phyloP scores from a whole-genome alignment of 2,888 invertebrate genomes.

The Neocrepidodera transversa region DNA sequence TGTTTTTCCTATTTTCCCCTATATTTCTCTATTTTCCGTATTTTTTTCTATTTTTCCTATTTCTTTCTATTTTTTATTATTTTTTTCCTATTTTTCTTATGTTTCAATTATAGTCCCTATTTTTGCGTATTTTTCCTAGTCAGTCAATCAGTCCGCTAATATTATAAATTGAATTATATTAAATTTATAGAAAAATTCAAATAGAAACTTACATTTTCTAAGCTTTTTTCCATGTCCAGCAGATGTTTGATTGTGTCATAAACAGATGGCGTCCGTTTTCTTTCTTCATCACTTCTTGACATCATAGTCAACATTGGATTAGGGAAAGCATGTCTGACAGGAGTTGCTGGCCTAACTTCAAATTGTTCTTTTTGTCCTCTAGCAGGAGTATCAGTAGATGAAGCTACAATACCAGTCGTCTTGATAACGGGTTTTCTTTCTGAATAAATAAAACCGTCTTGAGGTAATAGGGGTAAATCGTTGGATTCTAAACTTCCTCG shows the following conservation, averaged over 20 bases:
- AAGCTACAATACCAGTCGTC: constrained; percentile 33
- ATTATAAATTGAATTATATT: too few species aligned
- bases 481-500: constrained; percentile 13
- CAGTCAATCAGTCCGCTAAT: too few species aligned
- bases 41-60: too few species aligned
- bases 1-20: too few species aligned
- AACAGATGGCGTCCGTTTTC: constrained; percentile 60
- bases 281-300: constrained; percentile 50
- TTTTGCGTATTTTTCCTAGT: too few species aligned
- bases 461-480: constrained; percentile 28
- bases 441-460: constrained; percentile 44
- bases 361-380: constrained; percentile 71
- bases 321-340: constrained; percentile 64
- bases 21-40: too few species aligned
- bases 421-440: constrained; percentile 58
- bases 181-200: too few species aligned
- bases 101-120: too few species aligned
- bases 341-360: constrained; percentile 67
- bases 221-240: constrained; percentile 64
- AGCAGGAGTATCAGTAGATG: constrained; percentile 34
- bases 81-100: too few species aligned
- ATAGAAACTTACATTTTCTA: constrained; percentile 69
- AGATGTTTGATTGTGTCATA: constrained; percentile 67
- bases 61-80: too few species aligned
- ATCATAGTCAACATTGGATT: constrained; percentile 64